Evolutionary conservation across 2,113 vertebrate species (phyloP).

Genomic region (Hoplias malabaricus): DNA sequence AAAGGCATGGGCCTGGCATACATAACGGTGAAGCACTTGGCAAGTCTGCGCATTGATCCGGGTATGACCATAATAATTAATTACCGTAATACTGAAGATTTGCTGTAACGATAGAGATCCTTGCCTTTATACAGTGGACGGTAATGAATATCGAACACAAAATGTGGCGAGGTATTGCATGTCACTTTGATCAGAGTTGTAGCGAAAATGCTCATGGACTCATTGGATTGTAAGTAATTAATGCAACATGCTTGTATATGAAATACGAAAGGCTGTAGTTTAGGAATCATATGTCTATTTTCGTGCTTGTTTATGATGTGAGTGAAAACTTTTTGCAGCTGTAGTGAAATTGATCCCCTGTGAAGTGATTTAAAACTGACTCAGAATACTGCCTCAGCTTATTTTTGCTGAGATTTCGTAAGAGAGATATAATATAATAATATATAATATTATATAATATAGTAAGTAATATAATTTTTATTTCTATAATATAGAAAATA

Average conservation of each 20-base stretch:
- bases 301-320: not conserved
- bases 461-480: no score
- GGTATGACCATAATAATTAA: not conserved
- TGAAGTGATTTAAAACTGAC: not conserved
- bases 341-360: not conserved
- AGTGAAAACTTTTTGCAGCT: not conserved
- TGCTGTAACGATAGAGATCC: slow-evolving; percentile 8
- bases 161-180: not conserved
- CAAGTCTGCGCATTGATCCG: slow-evolving; percentile 37
- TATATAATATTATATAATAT: no score
- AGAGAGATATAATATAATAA: no score
- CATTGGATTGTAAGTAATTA: not conserved
- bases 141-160: not conserved
- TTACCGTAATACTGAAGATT: slow-evolving; percentile 13
- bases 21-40: slow-evolving; percentile 24
- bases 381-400: not conserved
- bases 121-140: not conserved
- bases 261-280: not conserved
- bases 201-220: not conserved
- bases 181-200: not conserved
- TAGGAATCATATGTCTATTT: not conserved
- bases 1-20: not conserved
- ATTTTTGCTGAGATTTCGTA: not conserved
- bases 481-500: not conserved
- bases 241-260: not conserved